A percentile compares a stretch with the other conserved stretches of the same genome.
phyloP scores from a whole-genome alignment of 2,797 vertebrate genomes.

The Denticeps clupeoides region DNA sequence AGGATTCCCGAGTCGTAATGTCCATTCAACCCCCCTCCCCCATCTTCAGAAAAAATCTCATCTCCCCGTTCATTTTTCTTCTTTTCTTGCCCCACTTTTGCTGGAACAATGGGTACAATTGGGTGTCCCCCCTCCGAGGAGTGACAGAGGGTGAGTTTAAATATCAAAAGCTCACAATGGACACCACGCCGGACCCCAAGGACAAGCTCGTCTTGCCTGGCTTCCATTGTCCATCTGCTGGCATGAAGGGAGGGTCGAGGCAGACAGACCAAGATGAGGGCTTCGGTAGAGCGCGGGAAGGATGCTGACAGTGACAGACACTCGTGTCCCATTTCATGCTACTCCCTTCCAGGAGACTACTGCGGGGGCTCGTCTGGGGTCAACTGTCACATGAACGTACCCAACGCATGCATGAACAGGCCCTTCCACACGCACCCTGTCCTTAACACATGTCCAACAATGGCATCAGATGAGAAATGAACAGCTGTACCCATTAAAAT shows the following conservation, averaged over 20 bases:
- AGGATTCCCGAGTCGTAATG: too few species aligned
- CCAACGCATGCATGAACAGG: too few species aligned
- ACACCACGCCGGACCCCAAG: slow-evolving; percentile 34
- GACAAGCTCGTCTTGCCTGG: slow-evolving; percentile 22
- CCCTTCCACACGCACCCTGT: too few species aligned
- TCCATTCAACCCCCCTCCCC: slow-evolving; percentile 4
- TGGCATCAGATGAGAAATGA: too few species aligned
- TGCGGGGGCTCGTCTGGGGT: too few species aligned
- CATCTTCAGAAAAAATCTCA: slow-evolving; percentile 29
- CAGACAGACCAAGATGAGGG: slow-evolving; percentile 25
- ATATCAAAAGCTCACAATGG: slow-evolving; percentile 52
- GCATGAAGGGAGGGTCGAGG: slow-evolving; percentile 18
- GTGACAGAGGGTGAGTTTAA: slow-evolving; percentile 39
- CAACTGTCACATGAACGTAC: too few species aligned
- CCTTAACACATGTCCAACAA: too few species aligned
- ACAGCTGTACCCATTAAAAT: too few species aligned
- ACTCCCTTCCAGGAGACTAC: too few species aligned
- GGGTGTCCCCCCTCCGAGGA: slow-evolving; percentile 44
- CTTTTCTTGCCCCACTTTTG: slow-evolving; percentile 52
- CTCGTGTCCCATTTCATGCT: too few species aligned
- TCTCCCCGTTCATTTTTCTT: slow-evolving; percentile 31
- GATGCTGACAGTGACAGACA: slow-evolving; percentile 26
- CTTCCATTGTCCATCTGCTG: slow-evolving; percentile 56
- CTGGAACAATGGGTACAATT: slow-evolving; percentile 56
- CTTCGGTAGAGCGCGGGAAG: slow-evolving; percentile 5